These are phyloP conservation scores for Cryptotis parvus DNA, from an alignment of 2,113 vertebrate species.

Conservation along the genomic window DNA sequence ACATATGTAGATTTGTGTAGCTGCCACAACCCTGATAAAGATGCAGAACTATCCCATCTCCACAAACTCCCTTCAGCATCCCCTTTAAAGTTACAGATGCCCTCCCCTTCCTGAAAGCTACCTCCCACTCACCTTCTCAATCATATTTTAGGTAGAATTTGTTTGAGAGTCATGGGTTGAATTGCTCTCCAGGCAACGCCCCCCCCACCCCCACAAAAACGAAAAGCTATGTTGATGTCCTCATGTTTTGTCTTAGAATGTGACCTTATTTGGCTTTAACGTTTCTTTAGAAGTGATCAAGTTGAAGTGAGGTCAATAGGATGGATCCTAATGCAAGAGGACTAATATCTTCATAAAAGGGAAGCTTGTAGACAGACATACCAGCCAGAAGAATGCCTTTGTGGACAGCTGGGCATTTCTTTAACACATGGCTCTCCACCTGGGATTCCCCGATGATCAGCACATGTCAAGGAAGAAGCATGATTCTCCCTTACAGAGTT, in stretches of 20 bases:
- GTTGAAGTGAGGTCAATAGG: background rate
- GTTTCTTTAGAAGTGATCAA: background rate
- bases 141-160: background rate
- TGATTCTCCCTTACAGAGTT: background rate
- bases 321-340: background rate
- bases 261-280: background rate
- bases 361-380: background rate
- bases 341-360: background rate
- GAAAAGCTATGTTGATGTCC: background rate
- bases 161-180: background rate
- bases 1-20: background rate
- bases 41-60: background rate
- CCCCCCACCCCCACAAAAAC: too few species aligned
- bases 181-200: background rate
- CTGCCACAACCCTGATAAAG: background rate
- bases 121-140: background rate
- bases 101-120: background rate
- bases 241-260: background rate
- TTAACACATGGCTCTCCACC: background rate
- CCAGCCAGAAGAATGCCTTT: background rate
- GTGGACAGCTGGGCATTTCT: background rate
- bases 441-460: background rate
- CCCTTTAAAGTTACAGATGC: too few species aligned
- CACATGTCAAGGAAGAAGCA: background rate
- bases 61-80: too few species aligned